Evolutionary conservation across 92 coral and sea anemone genomes (phyloP).

Genomic region (Meandrina meandrites): DNA sequence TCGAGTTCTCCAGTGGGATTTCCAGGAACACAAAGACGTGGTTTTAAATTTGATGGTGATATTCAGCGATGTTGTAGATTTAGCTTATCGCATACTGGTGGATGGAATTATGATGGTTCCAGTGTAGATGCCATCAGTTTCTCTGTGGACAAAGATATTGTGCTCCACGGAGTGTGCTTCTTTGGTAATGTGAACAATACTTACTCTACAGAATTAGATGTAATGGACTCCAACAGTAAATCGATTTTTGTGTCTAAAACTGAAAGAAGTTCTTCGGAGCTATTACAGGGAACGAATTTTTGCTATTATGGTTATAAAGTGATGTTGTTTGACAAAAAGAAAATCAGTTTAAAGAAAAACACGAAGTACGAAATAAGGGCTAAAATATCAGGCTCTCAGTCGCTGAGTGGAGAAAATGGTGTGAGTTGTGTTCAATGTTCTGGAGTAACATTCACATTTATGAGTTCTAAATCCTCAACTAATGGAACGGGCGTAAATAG

Average conservation of each 20-base stretch:
- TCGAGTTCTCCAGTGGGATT: not conserved
- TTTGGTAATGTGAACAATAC: not conserved
- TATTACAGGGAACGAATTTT: not conserved
- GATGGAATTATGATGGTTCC: not conserved
- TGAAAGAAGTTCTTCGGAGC: not conserved
- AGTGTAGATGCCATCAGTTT: not conserved
- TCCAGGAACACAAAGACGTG: not conserved
- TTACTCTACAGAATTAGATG: not conserved
- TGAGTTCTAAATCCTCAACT: not conserved
- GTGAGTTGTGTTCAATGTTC: not conserved
- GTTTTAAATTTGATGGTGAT: not conserved
- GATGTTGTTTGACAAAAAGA: not conserved
- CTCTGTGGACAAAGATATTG: not conserved
- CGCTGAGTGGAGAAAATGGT: not conserved
- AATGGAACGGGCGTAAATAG: not conserved
- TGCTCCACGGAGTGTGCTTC: conserved; percentile 1
- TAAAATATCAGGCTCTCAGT: not conserved
- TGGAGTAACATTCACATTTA: not conserved
- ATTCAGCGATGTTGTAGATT: not conserved
- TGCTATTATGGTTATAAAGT: not conserved
- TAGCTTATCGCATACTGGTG: not conserved
- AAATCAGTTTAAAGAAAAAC: not conserved
- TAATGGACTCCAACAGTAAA: not conserved
- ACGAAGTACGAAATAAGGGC: not conserved
- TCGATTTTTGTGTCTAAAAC: not conserved